Evolutionary conservation across 92 coral and sea anemone species (phyloP).

Genomic region (Porites lobata): DNA sequence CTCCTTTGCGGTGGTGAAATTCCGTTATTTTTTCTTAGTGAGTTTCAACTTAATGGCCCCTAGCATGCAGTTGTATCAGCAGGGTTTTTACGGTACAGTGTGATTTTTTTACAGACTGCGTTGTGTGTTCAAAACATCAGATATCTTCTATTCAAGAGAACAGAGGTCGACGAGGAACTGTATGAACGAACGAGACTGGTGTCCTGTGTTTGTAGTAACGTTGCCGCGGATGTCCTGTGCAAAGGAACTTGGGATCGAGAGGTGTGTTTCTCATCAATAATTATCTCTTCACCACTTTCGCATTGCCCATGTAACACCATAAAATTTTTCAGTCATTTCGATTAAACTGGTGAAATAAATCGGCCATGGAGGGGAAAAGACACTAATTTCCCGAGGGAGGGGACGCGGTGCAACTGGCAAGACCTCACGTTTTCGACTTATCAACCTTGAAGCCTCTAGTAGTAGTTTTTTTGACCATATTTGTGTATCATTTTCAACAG

Average conservation of each 20-base stretch:
- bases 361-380: no score
- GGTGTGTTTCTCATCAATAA: background rate
- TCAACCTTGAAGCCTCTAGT: background rate
- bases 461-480: background rate
- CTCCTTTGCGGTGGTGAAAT: no score
- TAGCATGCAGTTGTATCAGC: background rate
- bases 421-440: background rate
- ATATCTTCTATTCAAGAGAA: background rate
- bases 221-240: background rate
- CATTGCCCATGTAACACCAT: no score
- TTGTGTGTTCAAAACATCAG: constrained; percentile 47
- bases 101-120: constrained; percentile 1
- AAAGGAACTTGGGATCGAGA: constrained; percentile 38
- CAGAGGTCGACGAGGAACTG: background rate
- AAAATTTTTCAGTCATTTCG: no score
- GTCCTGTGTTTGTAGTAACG: constrained; percentile 13
- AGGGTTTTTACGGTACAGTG: background rate
- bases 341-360: no score
- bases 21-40: no score
- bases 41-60: no score
- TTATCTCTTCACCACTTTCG: no score
- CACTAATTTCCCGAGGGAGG: no score
- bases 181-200: constrained; percentile 3
- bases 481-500: constrained; percentile 34
- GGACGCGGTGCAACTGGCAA: no score